Evolutionary conservation across 2,797 vertebrate species (phyloP).

Genomic region (Streptopelia turtur): DNA sequence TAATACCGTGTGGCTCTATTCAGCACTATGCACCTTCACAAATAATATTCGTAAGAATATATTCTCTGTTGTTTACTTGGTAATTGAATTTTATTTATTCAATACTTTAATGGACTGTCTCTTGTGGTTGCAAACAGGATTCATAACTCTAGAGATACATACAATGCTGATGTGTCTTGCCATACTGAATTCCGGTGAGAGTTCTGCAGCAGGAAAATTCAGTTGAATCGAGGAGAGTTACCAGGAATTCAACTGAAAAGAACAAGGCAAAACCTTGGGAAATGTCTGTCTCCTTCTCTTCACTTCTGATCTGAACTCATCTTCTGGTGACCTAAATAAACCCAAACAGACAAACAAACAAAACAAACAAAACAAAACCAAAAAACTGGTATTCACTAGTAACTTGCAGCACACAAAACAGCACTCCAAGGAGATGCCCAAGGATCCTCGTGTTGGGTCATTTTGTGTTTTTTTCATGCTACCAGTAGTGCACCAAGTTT

Average conservation of each 20-base stretch:
- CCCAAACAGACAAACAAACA: not conserved
- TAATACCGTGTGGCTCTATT: not conserved
- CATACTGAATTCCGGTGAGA: not conserved
- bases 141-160: not conserved
- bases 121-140: not conserved
- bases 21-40: not conserved
- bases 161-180: not conserved
- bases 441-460: not conserved
- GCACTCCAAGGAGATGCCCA: not conserved
- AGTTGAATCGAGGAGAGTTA: not conserved
- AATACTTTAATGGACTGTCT: not conserved
- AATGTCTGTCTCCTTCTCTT: not conserved
- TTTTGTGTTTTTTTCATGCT: not conserved
- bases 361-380: too few species aligned
- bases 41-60: not conserved
- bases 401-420: not conserved
- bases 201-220: not conserved
- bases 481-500: not conserved
- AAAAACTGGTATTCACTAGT: not conserved
- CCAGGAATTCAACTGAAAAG: not conserved
- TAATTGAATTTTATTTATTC: not conserved
- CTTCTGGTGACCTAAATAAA: not conserved
- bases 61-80: not conserved
- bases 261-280: not conserved
- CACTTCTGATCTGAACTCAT: not conserved